A percentile compares a stretch with the other conserved stretches of the same genome.
These are phyloP conservation scores for Lysiphlebus fabarum DNA, from an alignment of 1,140 invertebrate species.

Conservation along the genomic window DNA sequence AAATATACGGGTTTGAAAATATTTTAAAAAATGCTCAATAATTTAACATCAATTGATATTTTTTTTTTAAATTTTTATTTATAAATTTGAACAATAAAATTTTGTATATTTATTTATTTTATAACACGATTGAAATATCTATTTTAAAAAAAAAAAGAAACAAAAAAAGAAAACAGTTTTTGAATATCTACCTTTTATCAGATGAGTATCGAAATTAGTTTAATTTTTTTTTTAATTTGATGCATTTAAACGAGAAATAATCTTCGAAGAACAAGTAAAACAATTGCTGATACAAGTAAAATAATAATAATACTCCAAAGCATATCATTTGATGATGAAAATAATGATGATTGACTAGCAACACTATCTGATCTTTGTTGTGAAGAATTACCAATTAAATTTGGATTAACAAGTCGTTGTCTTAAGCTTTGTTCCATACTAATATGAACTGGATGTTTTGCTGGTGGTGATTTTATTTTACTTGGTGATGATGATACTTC, in stretches of 20 bases:
- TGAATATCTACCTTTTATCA: too few species aligned
- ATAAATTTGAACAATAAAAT: too few species aligned
- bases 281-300: conserved; percentile 45
- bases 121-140: too few species aligned
- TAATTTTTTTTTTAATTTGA: too few species aligned
- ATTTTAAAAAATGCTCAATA: too few species aligned
- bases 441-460: not conserved
- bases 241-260: conserved; percentile 44
- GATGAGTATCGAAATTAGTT: too few species aligned
- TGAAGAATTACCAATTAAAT: conserved; percentile 26
- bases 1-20: too few species aligned
- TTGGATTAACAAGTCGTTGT: conserved; percentile 38
- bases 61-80: too few species aligned
- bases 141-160: too few species aligned
- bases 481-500: conserved; percentile 33
- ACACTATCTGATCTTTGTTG: conserved; percentile 38
- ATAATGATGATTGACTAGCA: conserved; percentile 37
- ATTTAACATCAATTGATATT: too few species aligned
- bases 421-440: conserved; percentile 37
- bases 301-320: conserved; percentile 49
- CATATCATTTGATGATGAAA: conserved; percentile 47
- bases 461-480: conserved; percentile 30
- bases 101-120: too few species aligned
- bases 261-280: conserved; percentile 46
- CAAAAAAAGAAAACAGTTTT: too few species aligned